Conservation (phyloP, 1,140 invertebrate species). For the Condylostylus longicornis region DNA sequence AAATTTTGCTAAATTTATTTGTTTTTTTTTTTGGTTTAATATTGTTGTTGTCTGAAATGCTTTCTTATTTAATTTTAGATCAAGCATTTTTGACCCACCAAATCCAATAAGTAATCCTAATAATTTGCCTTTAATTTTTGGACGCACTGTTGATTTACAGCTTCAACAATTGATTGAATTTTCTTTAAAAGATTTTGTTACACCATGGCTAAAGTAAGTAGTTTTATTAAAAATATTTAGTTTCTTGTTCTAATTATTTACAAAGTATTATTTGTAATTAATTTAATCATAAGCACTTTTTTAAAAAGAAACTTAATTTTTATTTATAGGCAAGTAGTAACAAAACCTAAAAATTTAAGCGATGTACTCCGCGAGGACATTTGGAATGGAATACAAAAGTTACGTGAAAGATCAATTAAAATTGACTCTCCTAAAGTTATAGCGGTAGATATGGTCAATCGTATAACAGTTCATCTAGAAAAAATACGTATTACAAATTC, state of each 20-base stretch:
- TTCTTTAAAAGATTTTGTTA: slow-evolving; percentile 61
- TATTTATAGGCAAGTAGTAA: slow-evolving; percentile 21
- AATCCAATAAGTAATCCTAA: slow-evolving; percentile 30
- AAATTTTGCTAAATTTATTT: no score
- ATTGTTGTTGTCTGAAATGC: background rate
- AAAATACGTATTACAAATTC: slow-evolving; percentile 61
- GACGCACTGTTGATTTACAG: slow-evolving; percentile 64
- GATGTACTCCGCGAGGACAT: slow-evolving; percentile 61
- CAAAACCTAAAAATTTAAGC: slow-evolving; percentile 41
- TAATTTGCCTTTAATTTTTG: slow-evolving; percentile 56
- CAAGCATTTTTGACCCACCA: slow-evolving; percentile 28
- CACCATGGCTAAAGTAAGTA: slow-evolving; percentile 52
- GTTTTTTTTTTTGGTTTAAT: background rate
- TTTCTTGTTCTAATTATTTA: slow-evolving; percentile 7
- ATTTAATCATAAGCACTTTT: background rate
- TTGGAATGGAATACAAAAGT: slow-evolving; percentile 61
- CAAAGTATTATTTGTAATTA: background rate
- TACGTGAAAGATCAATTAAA: slow-evolving; percentile 53
- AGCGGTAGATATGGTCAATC: slow-evolving; percentile 60
- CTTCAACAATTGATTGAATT: slow-evolving; percentile 70
- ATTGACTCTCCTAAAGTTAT: slow-evolving; percentile 71
- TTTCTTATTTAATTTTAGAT: slow-evolving; percentile 12
- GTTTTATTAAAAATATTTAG: slow-evolving; percentile 4
- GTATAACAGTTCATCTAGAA: slow-evolving; percentile 69
- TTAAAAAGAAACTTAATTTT: background rate